Conservation (phyloP, 2,888 invertebrate species). For the Digitonthophagus gazella region DNA sequence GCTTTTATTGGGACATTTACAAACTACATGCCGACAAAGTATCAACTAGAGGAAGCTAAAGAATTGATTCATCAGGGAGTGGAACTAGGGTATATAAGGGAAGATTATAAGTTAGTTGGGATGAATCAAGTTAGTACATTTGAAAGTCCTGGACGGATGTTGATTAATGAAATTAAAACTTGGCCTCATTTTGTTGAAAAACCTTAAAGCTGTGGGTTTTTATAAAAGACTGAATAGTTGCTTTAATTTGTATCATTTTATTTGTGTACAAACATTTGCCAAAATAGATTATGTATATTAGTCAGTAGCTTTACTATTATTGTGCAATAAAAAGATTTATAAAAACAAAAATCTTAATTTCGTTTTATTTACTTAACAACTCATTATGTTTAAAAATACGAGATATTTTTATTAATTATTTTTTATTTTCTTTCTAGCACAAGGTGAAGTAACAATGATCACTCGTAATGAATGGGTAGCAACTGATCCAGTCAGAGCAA, state of each 20-base stretch:
- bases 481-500: background rate
- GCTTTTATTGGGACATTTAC: constrained; percentile 73
- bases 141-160: constrained; percentile 65
- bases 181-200: constrained; percentile 62
- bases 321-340: too few species aligned
- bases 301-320: too few species aligned
- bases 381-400: too few species aligned
- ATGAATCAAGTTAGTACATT: constrained; percentile 67
- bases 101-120: constrained; percentile 66
- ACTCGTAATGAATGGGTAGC: constrained; percentile 20
- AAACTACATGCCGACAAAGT: constrained; percentile 52
- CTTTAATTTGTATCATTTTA: too few species aligned
- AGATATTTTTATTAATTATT: background rate
- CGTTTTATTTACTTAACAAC: background rate
- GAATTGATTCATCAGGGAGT: constrained; percentile 65
- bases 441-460: constrained; percentile 17
- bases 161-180: constrained; percentile 63
- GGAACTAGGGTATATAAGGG: constrained; percentile 57
- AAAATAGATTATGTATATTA: too few species aligned
- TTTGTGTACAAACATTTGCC: too few species aligned
- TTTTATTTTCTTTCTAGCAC: constrained; percentile 16
- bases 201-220: background rate
- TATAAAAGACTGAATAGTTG: too few species aligned
- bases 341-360: too few species aligned
- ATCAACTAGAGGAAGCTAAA: constrained; percentile 61